Percentiles rank a stretch among this genome's conserved stretches.
Evolutionary conservation across 2,797 vertebrate genomes (phyloP).

Genomic region (Hyperoplus immaculatus): DNA sequence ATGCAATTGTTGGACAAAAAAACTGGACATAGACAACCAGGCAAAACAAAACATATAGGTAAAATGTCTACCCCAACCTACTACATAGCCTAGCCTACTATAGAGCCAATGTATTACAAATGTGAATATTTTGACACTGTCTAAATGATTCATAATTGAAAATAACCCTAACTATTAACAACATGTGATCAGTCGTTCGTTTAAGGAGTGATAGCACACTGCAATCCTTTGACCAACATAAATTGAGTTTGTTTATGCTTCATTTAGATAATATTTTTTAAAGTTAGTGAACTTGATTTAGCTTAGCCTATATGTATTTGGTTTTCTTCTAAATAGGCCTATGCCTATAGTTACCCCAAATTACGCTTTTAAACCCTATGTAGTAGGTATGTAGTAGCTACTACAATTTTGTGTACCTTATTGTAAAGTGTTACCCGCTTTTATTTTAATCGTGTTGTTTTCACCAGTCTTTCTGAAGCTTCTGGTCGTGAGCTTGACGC

Average conservation of each 20-base stretch:
- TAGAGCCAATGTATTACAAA: background rate
- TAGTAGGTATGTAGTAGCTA: no score
- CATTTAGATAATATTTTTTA: background rate
- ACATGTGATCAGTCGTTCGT: background rate
- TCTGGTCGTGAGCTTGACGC: background rate
- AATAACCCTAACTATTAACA: background rate
- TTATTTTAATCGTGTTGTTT: conserved; percentile 13
- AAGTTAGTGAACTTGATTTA: no score
- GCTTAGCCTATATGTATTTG: background rate
- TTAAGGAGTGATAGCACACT: background rate
- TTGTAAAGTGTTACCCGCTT: no score
- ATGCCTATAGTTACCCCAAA: background rate
- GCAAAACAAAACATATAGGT: background rate
- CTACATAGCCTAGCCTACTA: no score
- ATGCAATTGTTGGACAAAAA: no score
- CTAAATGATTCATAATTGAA: background rate
- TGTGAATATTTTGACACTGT: background rate
- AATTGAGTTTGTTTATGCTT: no score
- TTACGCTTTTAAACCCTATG: conserved; percentile 31
- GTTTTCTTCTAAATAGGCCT: no score
- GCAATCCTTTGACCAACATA: no score
- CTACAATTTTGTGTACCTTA: no score
- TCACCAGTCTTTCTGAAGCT: rapidly evolving
- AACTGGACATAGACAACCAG: no score
- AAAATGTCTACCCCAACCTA: no score